Base-by-base conservation (phyloP, 2,888 invertebrate species). In the Ligdia adustata region DNA sequence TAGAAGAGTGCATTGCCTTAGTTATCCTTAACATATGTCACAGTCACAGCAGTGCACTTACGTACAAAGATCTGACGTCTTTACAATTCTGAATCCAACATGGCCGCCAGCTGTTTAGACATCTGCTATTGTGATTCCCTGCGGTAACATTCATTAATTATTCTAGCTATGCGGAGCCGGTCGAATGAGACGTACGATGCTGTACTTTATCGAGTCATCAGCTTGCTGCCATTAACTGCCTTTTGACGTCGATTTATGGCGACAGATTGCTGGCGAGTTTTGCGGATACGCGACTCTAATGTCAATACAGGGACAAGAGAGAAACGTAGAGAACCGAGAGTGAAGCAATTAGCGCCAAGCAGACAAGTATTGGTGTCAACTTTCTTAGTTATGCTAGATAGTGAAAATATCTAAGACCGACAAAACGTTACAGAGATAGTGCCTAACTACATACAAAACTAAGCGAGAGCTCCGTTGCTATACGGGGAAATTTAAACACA, bases 111-210 rank as follows among this genome's bases (percentile, higher is more conserved):
- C 75, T 82, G 82, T 70, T 72, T 64, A 65, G 64, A 71, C 81
- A 82, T 77, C 75, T 79, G 79, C 77, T 70, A 80, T 82, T 81
- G 79, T 82, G 71, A 81, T 80, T 77, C 71, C 66, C 66, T 70
- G 69, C 62, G 70, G 70, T 74, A 76, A 69, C 75, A 73, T 73
- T 79, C 75, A 76, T 77, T 76, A 79, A 79, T 82, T 75, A 73
- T 62, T 71, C 68, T 61, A 69, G 65, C 66, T 66, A 69, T 66
- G 69, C 66, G 65, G 72, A 72, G 70, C 69, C 69, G 54, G 44
- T 49, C 37, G 58, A 69, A 68, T 65, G 64, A 66, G 57, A 55
- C 35, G 22, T 62, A 55, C 52, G 51, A 53, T 52, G 53, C 58
- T 41, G 57, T 62, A 62, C 57, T 66, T 66, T 55, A 61, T 60